phyloP scores from a whole-genome alignment of 2,888 invertebrate genomes.

The Thysanoteuthis rhombus region DNA sequence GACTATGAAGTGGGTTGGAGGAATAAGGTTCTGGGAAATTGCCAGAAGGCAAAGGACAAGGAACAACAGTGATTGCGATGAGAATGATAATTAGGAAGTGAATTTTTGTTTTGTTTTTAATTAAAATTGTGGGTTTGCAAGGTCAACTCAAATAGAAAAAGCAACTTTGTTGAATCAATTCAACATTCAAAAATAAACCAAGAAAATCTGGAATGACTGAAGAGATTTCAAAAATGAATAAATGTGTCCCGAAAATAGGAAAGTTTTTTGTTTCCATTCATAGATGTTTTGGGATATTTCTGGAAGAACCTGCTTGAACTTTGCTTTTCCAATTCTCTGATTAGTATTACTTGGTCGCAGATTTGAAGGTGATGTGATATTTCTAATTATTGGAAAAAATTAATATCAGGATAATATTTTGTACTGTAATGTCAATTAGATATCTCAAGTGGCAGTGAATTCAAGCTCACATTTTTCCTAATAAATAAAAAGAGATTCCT shows the following conservation, averaged over 20 bases:
- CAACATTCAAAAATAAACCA: background rate
- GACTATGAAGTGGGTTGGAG: background rate
- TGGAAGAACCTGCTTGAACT: no score
- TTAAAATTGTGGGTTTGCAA: background rate
- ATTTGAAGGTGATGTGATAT: background rate
- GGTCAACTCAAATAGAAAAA: background rate
- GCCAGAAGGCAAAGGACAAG: conserved; percentile 12
- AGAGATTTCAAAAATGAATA: background rate
- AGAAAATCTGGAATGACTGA: background rate
- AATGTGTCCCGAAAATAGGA: background rate
- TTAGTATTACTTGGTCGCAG: background rate
- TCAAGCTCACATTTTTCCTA: no score
- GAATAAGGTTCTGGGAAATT: background rate
- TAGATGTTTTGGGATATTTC: background rate
- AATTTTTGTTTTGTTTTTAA: background rate
- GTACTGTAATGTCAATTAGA: background rate
- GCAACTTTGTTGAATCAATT: background rate
- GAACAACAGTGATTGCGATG: background rate
- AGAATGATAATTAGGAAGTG: conserved; percentile 12
- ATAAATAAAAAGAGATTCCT: no score
- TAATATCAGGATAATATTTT: background rate
- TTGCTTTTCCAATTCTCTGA: background rate
- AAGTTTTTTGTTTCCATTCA: background rate
- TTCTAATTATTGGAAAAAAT: background rate
- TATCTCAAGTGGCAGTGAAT: no score